Evolutionary conservation across 2,888 invertebrate species (phyloP).

Genomic region (Neoitamus cyanurus): DNA sequence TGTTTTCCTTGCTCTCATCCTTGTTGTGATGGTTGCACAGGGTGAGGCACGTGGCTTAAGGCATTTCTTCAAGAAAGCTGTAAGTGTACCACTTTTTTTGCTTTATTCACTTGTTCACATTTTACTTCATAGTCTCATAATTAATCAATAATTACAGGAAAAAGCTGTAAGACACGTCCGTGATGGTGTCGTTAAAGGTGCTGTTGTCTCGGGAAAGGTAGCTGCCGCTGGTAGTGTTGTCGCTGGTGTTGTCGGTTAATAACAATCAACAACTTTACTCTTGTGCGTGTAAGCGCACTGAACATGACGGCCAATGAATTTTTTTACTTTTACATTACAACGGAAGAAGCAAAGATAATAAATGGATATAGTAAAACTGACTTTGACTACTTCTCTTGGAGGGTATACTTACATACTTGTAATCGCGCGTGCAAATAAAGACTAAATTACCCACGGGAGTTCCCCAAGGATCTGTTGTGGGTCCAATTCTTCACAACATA

Average conservation of each 20-base stretch:
- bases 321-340: neutral
- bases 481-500: no score
- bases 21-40: constrained; percentile 2
- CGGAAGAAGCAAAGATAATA: neutral
- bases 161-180: neutral
- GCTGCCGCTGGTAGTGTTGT: neutral
- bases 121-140: neutral
- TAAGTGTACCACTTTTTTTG: neutral
- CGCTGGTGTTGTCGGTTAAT: neutral
- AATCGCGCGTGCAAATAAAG: no score
- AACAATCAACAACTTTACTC: neutral
- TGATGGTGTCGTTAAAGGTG: neutral
- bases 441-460: no score
- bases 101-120: neutral
- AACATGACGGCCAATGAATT: neutral
- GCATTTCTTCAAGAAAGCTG: constrained; percentile 13
- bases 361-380: neutral
- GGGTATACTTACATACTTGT: no score
- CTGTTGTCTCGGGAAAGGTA: neutral
- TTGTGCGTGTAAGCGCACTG: neutral
- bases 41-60: neutral
- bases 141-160: neutral
- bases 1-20: neutral
- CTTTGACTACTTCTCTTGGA: neutral
- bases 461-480: no score